These are phyloP conservation scores for Amia ocellicauda DNA, from an alignment of 2,113 vertebrate genomes.

Conservation along the genomic window DNA sequence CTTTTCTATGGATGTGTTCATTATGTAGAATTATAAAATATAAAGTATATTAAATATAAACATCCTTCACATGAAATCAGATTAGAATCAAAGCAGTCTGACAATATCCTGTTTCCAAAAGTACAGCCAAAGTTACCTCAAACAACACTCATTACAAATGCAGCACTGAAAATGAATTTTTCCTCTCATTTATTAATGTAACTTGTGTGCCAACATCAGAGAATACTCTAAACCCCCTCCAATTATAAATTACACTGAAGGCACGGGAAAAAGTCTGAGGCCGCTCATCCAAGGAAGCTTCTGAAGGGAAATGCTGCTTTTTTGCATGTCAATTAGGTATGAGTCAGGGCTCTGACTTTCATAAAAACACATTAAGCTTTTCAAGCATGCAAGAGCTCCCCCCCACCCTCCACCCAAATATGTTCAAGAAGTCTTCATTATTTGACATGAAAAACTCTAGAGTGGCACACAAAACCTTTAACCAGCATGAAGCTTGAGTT, in stretches of 20 bases:
- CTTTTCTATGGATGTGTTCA: no score
- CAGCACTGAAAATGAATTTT: background rate
- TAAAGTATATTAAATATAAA: no score
- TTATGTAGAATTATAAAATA: no score
- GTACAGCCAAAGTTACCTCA: background rate
- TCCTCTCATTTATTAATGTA: slow-evolving; percentile 19
- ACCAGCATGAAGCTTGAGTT: background rate
- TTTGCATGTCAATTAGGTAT: slow-evolving; percentile 24
- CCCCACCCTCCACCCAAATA: no score
- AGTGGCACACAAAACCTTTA: background rate
- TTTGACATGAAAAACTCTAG: background rate
- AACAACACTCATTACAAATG: background rate
- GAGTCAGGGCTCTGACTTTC: slow-evolving; percentile 6
- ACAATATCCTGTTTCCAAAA: no score
- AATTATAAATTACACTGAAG: slow-evolving; percentile 25
- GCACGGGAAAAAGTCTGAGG: slow-evolving; percentile 3
- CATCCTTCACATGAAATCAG: no score
- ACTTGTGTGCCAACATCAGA: slow-evolving; percentile 13
- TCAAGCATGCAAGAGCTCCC: background rate
- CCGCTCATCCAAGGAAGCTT: slow-evolving; percentile 6
- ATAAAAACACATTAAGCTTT: background rate
- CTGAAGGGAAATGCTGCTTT: background rate
- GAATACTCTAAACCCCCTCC: slow-evolving; percentile 3
- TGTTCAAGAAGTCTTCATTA: background rate
- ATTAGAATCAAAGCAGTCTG: no score